phyloP scores from a whole-genome alignment of 1,140 invertebrate species.

The Dendroctonus ponderosae region DNA sequence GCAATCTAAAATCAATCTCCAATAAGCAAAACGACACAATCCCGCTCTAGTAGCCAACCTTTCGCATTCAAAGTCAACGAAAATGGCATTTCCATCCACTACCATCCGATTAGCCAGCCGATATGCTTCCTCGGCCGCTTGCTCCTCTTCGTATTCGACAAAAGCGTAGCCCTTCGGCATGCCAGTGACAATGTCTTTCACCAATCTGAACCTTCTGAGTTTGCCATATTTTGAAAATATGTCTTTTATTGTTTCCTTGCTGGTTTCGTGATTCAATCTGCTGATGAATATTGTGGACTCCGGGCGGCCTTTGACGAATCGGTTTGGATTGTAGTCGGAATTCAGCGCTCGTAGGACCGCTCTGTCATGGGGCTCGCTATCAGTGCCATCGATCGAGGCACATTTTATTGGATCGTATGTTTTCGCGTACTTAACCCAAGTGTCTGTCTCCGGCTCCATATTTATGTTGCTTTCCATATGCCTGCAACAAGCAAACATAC shows the following conservation, averaged over 20 bases:
- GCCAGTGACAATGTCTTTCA: slow-evolving; percentile 73
- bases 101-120: slow-evolving; percentile 57
- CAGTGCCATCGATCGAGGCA: slow-evolving; percentile 84
- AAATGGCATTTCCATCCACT: slow-evolving; percentile 62
- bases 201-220: slow-evolving; percentile 66
- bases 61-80: slow-evolving; percentile 70
- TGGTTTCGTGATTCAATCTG: slow-evolving; percentile 72
- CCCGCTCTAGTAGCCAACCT: slow-evolving; percentile 41
- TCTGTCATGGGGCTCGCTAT: slow-evolving; percentile 77
- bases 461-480: too few species aligned
- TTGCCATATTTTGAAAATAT: slow-evolving; percentile 68
- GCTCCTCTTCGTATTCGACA: slow-evolving; percentile 71
- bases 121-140: slow-evolving; percentile 62
- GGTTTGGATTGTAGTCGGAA: slow-evolving; percentile 68
- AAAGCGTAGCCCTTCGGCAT: slow-evolving; percentile 82
- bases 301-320: slow-evolving; percentile 62
- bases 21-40: not conserved
- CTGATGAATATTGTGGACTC: slow-evolving; percentile 75
- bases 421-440: slow-evolving; percentile 56
- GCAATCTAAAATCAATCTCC: slow-evolving; percentile 37
- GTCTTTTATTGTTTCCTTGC: slow-evolving; percentile 58
- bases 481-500: too few species aligned
- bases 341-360: slow-evolving; percentile 72
- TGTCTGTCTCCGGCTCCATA: not conserved
- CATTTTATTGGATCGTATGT: slow-evolving; percentile 68